phyloP scores from a whole-genome alignment of 2,888 invertebrate species.

The Apamea anceps region DNA sequence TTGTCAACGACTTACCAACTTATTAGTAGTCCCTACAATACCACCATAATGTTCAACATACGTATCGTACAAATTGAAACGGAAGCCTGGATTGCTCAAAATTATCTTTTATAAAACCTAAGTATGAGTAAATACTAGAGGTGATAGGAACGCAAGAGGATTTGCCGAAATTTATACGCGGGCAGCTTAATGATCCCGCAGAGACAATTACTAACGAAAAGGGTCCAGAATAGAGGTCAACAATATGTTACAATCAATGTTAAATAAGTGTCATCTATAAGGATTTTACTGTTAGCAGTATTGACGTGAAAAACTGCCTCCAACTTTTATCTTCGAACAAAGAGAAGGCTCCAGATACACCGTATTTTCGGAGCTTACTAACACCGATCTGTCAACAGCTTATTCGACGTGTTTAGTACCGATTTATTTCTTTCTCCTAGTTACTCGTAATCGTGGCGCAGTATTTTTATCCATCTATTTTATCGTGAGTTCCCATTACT shows the following conservation, averaged over 20 bases:
- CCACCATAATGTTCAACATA: conserved; percentile 28
- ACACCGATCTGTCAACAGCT: conserved; percentile 62
- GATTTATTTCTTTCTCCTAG: conserved; percentile 61
- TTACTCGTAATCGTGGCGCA: conserved; percentile 54
- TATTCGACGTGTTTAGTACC: conserved; percentile 54
- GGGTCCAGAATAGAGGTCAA: conserved; percentile 76
- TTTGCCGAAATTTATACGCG: conserved; percentile 75
- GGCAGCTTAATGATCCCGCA: conserved; percentile 76
- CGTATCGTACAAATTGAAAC: conserved; percentile 12
- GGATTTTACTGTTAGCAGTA: conserved; percentile 59
- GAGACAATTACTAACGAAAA: conserved; percentile 77
- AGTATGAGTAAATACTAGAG: conserved; percentile 24
- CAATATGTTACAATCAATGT: conserved; percentile 79
- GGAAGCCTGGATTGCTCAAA: conserved; percentile 41
- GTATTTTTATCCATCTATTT: conserved; percentile 66
- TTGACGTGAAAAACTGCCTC: conserved; percentile 45
- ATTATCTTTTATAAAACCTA: conserved; percentile 31
- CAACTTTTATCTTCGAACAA: conserved; percentile 55
- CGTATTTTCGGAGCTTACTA: conserved; percentile 56
- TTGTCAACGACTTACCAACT: conserved; percentile 40
- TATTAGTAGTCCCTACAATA: conserved; percentile 56
- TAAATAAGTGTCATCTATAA: conserved; percentile 70
- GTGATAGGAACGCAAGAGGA: conserved; percentile 61
- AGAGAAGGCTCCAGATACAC: conserved; percentile 34
- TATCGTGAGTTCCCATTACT: conserved; percentile 53